Evolutionary conservation across 1,140 invertebrate genomes (phyloP), one percentile per base, ranked within the genome.

Genomic region (Anastatus disparis): DNA sequence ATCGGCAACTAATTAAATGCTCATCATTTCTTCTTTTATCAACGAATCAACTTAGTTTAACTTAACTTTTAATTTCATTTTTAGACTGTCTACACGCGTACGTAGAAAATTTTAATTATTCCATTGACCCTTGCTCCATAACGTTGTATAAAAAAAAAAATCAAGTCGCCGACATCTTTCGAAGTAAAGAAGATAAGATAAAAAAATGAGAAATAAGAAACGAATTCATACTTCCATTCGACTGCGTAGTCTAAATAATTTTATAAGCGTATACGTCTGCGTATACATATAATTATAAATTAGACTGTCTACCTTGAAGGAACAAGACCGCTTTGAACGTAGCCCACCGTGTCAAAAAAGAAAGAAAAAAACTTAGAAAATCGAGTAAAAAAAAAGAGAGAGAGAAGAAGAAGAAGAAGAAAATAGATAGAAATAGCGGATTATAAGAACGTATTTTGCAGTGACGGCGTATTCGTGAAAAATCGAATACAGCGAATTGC

Each of bases 191-290:
- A 46, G 24, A 29, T 63, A 24, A n/a, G 10, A 10, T 10, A 35
- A 35, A 35, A 6, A 35, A 35, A 35, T 35, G 31, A n/a, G n/a
- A n/a, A n/a, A n/a, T n/a, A n/a, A n/a, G n/a, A n/a, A n/a, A 53
- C 12, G 29, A 27, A 48, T 38, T 44, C 38, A 61, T 75, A 82
- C 78, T 84, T 82, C 79, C 80, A 81, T 26, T 58, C 22, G 53
- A 42, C 52, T 67, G 24, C 8, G 61, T 38, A 48, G 44, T 27
- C 63, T 35, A 56, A n/a, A 53, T 53, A 53, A 38, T 38, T 40
- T 58, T 58, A 17, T 55, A 55, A 55, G 48, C 17, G 7, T 27
- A 13, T 58, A 29, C 26, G 20, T 44, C 12, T n/a, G 20, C 13
- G 53, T 31, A 17, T 56, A 13, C n/a, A n/a, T n/a, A 31, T 4